phyloP scores from a whole-genome alignment of 2,888 invertebrate genomes.

The Polymixis lichenea region DNA sequence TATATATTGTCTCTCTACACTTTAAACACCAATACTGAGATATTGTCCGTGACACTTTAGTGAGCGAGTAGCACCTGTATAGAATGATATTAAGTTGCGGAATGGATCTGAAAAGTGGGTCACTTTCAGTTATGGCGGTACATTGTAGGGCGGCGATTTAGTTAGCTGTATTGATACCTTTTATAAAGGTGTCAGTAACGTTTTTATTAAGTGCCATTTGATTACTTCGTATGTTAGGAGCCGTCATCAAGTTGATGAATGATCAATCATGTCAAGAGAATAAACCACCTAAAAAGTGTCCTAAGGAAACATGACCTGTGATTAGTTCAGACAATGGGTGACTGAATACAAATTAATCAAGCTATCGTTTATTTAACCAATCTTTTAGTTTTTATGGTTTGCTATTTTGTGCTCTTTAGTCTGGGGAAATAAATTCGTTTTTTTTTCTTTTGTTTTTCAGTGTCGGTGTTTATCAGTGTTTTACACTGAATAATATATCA shows the following conservation, averaged over 20 bases:
- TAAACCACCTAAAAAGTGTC: too few species aligned
- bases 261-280: too few species aligned
- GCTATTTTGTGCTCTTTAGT: neutral
- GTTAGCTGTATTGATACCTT: neutral
- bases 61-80: slow-evolving; percentile 52
- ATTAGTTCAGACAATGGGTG: too few species aligned
- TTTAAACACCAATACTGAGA: slow-evolving; percentile 43
- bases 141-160: slow-evolving; percentile 23
- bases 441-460: neutral
- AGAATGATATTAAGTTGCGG: slow-evolving; percentile 48
- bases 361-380: neutral
- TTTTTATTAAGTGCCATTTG: neutral
- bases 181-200: too few species aligned
- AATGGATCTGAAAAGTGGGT: slow-evolving; percentile 36
- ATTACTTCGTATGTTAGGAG: neutral
- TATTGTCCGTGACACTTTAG: slow-evolving; percentile 48
- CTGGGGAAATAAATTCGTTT: neutral
- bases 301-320: too few species aligned
- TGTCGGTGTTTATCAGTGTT: neutral
- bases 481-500: neutral
- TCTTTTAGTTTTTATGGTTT: neutral
- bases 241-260: neutral
- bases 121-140: slow-evolving; percentile 41
- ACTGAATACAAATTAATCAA: neutral
- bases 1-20: neutral